Conservation (phyloP, 2,888 invertebrate genomes). For the Petrophora chlorosata region DNA sequence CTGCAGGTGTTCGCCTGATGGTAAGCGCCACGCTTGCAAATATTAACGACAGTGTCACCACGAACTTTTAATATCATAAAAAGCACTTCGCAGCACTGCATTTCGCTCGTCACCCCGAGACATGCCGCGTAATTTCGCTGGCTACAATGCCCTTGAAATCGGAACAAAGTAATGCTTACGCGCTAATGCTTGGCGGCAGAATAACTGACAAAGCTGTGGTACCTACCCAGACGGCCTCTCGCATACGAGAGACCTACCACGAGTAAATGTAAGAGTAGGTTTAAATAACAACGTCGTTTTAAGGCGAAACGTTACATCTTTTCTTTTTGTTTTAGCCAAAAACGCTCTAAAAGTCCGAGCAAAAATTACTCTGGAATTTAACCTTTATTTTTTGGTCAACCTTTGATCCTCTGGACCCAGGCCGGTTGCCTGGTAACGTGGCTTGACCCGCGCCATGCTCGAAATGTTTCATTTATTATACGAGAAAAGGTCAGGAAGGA, state of each 20-base stretch:
- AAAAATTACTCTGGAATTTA: conserved; percentile 43
- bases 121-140: too few species aligned
- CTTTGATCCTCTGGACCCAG: conserved; percentile 44
- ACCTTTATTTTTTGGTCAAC: conserved; percentile 48
- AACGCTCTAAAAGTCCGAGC: conserved; percentile 30
- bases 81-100: too few species aligned
- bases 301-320: conserved; percentile 14
- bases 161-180: too few species aligned
- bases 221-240: too few species aligned
- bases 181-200: too few species aligned
- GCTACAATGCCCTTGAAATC: too few species aligned
- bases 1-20: too few species aligned
- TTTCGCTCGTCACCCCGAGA: too few species aligned
- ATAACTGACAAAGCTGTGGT: too few species aligned
- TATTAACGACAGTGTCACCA: too few species aligned
- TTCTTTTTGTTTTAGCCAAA: conserved; percentile 36
- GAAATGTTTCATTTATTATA: conserved; percentile 37
- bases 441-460: conserved; percentile 38
- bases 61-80: too few species aligned
- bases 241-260: neutral
- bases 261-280: neutral
- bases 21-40: too few species aligned
- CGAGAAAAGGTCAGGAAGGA: conserved; percentile 32
- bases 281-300: neutral
- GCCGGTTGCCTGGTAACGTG: conserved; percentile 45